Evolutionary conservation across 2,113 vertebrate genomes (phyloP), one percentile per base, ranked within the genome.

Genomic region (Tonatia bakeri): DNA sequence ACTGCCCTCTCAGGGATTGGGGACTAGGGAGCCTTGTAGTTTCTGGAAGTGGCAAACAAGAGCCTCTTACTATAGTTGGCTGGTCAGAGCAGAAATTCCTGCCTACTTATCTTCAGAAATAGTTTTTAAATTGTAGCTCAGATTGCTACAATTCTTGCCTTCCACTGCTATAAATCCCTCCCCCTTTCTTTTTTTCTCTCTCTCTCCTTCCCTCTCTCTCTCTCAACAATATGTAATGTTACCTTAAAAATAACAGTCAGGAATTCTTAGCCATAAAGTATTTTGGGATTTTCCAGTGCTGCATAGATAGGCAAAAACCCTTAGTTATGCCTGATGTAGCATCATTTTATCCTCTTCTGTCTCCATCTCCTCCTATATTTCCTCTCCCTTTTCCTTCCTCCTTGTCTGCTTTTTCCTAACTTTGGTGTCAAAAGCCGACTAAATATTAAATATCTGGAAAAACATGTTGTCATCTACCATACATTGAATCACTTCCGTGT

Each of bases 211-310:
- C n/a, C 19, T 73, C 12, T 31, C n/a, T 52, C 56, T 19, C 20
- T 82, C 17, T 73, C 0, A 38, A 33, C 26, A 79, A 24, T 52
- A 33, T 26, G 2, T 20, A 61, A 73, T 28, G 13, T 9, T 88
- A 14, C 14, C 17, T 88, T 91, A 77, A 94, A 88, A 54, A 64
- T 59, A 90, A 45, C 28, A 72, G 72, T 13, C 12, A 88, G 36
- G 0, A 31, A 81, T 31, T 81, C 15, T 56, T 17, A 40, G 10
- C 43, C 3, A 22, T 20, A 64, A 64, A 2, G 10, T 12, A 56
- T 70, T 69, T 80, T 64, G 61, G 7, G 10, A 33, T 26, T 94
- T 85, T 43, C 45, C 47, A 43, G 16, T 52, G 59, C 22, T 65
- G 5, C 2, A 1, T 70, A n/a, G 10, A 40, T 28, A 56, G 36